Percentiles rank a stretch among this genome's conserved stretches.
Evolutionary conservation across 2,888 invertebrate species (phyloP).

Genomic region (Catotricha subobsoleta): DNA sequence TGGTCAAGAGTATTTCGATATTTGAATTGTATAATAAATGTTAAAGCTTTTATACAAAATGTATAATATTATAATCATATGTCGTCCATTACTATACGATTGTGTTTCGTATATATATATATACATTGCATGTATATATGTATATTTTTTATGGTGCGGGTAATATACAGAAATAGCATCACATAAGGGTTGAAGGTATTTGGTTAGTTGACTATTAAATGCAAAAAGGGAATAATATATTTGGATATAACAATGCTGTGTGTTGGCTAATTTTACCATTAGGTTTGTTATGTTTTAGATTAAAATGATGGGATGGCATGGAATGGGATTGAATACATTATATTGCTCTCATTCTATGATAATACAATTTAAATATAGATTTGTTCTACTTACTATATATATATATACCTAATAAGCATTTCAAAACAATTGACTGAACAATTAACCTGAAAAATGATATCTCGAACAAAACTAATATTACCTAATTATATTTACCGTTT

Average conservation of each 20-base stretch:
- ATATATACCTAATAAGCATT: too few species aligned
- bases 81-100: too few species aligned
- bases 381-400: too few species aligned
- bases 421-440: too few species aligned
- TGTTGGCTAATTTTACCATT: neutral
- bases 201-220: neutral
- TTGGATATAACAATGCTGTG: neutral
- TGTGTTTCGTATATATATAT: neutral
- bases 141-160: neutral
- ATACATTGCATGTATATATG: neutral
- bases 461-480: too few species aligned
- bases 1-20: conserved; percentile 1
- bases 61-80: too few species aligned
- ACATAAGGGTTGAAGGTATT: neutral
- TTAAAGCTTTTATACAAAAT: neutral
- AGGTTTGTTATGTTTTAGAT: neutral
- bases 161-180: neutral
- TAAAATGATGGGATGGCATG: too few species aligned
- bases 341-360: too few species aligned
- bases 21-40: conserved; percentile 1
- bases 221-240: neutral
- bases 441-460: too few species aligned
- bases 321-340: too few species aligned
- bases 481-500: too few species aligned
- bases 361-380: too few species aligned